phyloP scores from a whole-genome alignment of 2,113 vertebrate genomes.

The Chelonoidis abingdonii region DNA sequence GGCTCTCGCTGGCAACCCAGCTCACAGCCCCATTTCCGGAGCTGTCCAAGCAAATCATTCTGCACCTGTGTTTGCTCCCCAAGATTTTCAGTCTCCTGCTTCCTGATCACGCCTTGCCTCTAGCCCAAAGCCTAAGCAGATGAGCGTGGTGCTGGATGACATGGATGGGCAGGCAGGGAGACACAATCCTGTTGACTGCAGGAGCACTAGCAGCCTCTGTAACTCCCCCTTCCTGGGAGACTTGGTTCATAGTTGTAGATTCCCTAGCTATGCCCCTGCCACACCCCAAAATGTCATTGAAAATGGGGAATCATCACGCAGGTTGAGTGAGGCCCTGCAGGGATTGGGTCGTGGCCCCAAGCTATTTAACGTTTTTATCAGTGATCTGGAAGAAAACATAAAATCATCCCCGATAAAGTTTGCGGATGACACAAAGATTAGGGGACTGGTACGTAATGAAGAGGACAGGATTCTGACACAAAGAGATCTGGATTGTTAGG shows the following conservation, averaged over 20 bases:
- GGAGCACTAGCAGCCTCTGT: not conserved
- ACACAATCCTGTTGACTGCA: not conserved
- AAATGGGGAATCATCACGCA: not conserved
- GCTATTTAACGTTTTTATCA: not conserved
- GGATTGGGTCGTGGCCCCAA: not conserved
- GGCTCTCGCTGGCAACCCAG: not conserved
- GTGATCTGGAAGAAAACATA: not conserved
- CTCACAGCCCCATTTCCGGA: not conserved
- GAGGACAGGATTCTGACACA: not conserved
- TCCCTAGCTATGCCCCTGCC: not conserved
- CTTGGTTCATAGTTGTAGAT: not conserved
- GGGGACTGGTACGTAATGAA: not conserved
- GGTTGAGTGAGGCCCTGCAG: not conserved
- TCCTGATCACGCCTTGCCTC: not conserved
- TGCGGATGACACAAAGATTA: not conserved
- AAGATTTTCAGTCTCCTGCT: not conserved
- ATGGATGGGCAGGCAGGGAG: not conserved
- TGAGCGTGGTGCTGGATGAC: not conserved
- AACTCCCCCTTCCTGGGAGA: not conserved
- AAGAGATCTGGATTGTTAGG: not conserved
- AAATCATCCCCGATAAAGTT: not conserved
- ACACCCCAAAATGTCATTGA: not conserved
- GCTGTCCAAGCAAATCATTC: not conserved
- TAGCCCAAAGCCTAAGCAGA: not conserved
- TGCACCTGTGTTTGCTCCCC: not conserved